Base-by-base conservation (phyloP, 37 sponge, comb jelly and placozoan genomes). In the Ephydatia muelleri region DNA sequence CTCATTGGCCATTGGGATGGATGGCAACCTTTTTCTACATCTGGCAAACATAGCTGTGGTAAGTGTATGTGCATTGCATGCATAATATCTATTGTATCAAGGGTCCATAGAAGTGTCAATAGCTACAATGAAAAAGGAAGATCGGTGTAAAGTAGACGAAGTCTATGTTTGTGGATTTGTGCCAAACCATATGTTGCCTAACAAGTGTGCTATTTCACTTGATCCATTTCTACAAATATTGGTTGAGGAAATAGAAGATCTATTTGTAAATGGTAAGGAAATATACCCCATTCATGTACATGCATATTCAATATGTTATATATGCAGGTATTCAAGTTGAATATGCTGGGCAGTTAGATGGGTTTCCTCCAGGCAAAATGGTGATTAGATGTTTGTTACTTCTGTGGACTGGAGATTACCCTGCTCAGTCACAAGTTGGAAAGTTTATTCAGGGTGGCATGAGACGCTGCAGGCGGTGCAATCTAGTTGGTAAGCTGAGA, bases 1-100 rank as follows among this genome's bases (percentile, higher is more conserved):
- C 38, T 85, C 37, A 77, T 85, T n/a, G 78, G 77, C 5, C 85
- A 85, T 35, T 76, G 78, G 78, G 85, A 85, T 85, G 85, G 85
- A 22, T 85, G 77, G 77, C 68, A 76, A 37, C 78, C 84, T 21
- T 75, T 75, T 84, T 39, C 65, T 19, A 32, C 77, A 37, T 65
- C 65, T 47, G 74, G 66, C 26, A 83, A 74, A 5, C 84, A 83
- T 73, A 83, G 75, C 34, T 83, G 64, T 73, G 75, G 84, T 83
- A 26, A 48, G 84, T 80, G 31, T 57, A 57, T 35, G 35, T 33
- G 57, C 57, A 57, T 14, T 57, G 57, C 57, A 57, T 57, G 57
- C 57, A 57, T 57, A 13, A 57, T 57, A 57, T 37, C 21, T 78
- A 27, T 43, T 29, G 21, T 32, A 48, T 25, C 28, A 26, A 83